Conservation (phyloP, 2,888 invertebrate genomes). For the Brachypalpus laphriformis region DNA sequence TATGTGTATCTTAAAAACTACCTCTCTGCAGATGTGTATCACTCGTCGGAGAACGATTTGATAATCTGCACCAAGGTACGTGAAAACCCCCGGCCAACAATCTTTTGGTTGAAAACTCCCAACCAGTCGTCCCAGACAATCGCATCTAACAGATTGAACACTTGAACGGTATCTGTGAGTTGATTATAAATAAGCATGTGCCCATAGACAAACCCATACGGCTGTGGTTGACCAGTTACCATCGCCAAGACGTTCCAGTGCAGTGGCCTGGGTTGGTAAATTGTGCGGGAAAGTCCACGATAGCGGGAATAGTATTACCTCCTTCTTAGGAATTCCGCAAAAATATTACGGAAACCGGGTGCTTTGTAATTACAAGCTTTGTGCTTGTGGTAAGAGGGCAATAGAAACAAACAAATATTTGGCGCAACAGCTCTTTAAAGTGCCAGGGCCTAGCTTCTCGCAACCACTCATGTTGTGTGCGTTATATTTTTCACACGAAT, state of each 20-base stretch:
- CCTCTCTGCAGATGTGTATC: slow-evolving; percentile 86
- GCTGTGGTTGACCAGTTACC: slow-evolving; percentile 83
- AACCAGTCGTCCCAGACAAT: slow-evolving; percentile 84
- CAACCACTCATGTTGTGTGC: no score
- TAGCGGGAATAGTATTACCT: no score
- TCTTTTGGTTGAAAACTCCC: slow-evolving; percentile 90
- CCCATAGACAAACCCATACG: slow-evolving; percentile 88
- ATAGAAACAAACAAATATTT: no score
- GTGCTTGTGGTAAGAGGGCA: no score
- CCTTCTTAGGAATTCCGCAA: no score
- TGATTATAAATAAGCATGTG: slow-evolving; percentile 88
- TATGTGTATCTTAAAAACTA: not conserved
- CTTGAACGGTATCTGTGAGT: slow-evolving; percentile 89
- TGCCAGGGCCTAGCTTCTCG: no score
- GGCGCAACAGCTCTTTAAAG: no score
- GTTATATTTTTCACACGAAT: no score
- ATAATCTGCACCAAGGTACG: slow-evolving; percentile 91
- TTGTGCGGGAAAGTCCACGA: no score
- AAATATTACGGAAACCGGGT: no score
- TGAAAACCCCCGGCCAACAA: slow-evolving; percentile 88
- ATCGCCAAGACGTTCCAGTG: slow-evolving; percentile 81
- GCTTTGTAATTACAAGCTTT: no score
- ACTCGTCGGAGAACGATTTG: slow-evolving; percentile 88
- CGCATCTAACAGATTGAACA: slow-evolving; percentile 87
- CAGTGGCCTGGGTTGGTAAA: no score